Evolutionary conservation across 2,888 invertebrate species (phyloP), one percentile per base, ranked within the genome.

Genomic region (Vanessa cardui): DNA sequence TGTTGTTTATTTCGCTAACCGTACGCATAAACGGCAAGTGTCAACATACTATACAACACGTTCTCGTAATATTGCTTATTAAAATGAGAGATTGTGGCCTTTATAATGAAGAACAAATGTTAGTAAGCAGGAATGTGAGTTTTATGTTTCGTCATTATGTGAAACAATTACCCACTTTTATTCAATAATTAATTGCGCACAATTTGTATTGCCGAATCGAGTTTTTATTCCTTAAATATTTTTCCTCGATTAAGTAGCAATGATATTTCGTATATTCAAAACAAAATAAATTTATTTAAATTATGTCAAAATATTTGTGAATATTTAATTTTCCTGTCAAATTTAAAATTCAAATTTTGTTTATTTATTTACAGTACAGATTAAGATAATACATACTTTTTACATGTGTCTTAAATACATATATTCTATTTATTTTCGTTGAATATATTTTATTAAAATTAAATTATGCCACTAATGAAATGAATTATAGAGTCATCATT

Each of bases 161-260:
- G 49, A 66, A 71, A 68, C 67, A 72, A 72, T 72, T 68, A 63
- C 72, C 50, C 54, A 69, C 69, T 69, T 69, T 62, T 61, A 62
- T 69, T 64, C 46, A 61, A 66, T 62, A 68, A 65, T 65, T 63
- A 64, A 66, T 62, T 50, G 31, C 21, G 58, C 62, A 63, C 45
- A 16, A 54, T 46, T 56, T 1, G n/a, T 18, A 45, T 1, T 21
- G 15, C 58, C 21, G 52, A 52, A 26, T 26, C 21, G 26, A 9
- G 52, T 49, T 52, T 12, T 16, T 26, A 8, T 26, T 52, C 15
- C 5, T 26, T 52, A 26, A 52, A 21, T 26, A 26, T 21, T 52
- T 21, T 16, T 26, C 15, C 21, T 12, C 21, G 26, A 21, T 9
- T 18, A 20, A 21, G 12, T 3, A 9, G 12, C 15, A 21, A 52